Conservation (phyloP, 2,888 invertebrate genomes). For the Drosophila kokeensis region DNA sequence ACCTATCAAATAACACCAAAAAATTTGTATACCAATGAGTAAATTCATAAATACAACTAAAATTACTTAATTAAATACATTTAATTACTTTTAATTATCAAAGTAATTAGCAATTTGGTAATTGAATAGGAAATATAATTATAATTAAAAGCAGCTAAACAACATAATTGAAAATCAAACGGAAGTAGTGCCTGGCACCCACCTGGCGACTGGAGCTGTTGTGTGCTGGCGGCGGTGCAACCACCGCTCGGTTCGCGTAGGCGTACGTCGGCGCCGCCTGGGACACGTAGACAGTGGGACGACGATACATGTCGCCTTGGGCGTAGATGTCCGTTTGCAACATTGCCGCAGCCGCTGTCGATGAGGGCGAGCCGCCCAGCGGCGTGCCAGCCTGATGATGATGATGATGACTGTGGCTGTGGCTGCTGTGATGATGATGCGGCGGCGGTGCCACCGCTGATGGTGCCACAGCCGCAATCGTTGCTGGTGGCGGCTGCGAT, state of each 20-base stretch:
- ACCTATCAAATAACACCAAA: constrained; percentile 82
- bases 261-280: constrained; percentile 85
- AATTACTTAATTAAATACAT: constrained; percentile 66
- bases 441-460: constrained; percentile 57
- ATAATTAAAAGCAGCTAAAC: neutral
- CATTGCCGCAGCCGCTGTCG: constrained; percentile 81
- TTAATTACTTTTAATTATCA: constrained; percentile 4
- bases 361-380: constrained; percentile 84
- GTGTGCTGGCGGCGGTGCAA: constrained; percentile 85
- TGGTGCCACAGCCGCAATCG: constrained; percentile 34
- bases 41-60: constrained; percentile 77
- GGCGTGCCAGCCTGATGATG: constrained; percentile 87
- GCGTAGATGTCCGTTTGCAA: constrained; percentile 84
- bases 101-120: neutral
- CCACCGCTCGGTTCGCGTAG: constrained; percentile 83
- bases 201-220: constrained; percentile 85
- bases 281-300: constrained; percentile 90
- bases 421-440: constrained; percentile 68
- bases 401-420: constrained; percentile 56
- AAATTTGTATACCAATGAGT: neutral
- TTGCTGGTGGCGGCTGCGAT: constrained; percentile 64
- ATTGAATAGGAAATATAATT: neutral
- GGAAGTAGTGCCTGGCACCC: constrained; percentile 24
- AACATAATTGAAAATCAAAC: neutral
- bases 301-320: constrained; percentile 88